These are phyloP conservation scores for Peromyscus nudipes DNA, from an alignment of 2,797 vertebrate species.

Conservation along the genomic window DNA sequence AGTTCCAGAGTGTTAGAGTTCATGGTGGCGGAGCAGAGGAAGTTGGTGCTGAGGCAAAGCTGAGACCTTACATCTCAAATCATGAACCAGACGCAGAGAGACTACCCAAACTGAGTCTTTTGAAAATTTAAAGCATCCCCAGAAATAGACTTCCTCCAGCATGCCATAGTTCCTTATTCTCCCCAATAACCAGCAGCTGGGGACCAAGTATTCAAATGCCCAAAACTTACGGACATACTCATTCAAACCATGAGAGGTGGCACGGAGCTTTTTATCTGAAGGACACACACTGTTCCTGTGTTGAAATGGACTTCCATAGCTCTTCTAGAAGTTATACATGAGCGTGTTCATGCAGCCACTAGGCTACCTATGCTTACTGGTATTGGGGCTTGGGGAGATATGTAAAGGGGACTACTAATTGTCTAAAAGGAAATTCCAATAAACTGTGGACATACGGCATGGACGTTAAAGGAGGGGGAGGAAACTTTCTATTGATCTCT, in stretches of 20 bases:
- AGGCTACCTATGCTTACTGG: neutral
- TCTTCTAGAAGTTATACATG: neutral
- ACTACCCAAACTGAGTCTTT: neutral
- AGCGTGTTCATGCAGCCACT: neutral
- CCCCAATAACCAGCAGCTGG: neutral
- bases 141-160: neutral
- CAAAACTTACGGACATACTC: neutral
- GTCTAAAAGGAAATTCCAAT: neutral
- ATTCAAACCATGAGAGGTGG: neutral
- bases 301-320: neutral
- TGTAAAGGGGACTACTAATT: neutral
- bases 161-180: neutral
- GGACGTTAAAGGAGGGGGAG: neutral
- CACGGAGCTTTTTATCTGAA: neutral
- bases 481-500: neutral
- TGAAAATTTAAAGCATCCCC: neutral
- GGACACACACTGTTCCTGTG: neutral
- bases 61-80: neutral
- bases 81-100: neutral
- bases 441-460: neutral
- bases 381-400: too few relatives aligned
- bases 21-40: too few relatives aligned
- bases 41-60: neutral
- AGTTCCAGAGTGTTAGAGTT: neutral
- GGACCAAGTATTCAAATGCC: neutral